These are phyloP conservation scores for Ictalurus furcatus DNA, from an alignment of 2,113 vertebrate species.

Conservation along the genomic window DNA sequence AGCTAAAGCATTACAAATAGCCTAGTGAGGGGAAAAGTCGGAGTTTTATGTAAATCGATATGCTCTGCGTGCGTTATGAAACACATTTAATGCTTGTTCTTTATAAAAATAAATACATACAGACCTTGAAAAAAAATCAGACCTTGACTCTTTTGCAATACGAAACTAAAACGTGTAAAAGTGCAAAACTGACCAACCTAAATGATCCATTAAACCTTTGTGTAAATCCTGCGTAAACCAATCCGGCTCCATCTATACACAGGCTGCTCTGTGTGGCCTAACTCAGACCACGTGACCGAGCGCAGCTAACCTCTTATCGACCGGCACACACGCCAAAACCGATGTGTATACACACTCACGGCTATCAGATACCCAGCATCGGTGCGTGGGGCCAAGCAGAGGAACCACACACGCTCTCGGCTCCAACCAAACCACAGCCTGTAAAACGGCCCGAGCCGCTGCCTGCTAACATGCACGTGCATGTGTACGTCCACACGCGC, in stretches of 20 bases:
- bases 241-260: constrained; percentile 11
- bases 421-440: constrained; percentile 24
- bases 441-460: not conserved
- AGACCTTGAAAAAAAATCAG: no score
- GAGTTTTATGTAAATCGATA: not conserved
- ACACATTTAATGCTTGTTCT: not conserved
- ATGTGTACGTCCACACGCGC: not conserved
- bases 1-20: not conserved
- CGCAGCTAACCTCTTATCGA: constrained; percentile 35
- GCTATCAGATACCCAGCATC: constrained; percentile 66
- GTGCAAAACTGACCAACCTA: not conserved
- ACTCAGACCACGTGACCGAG: constrained; percentile 49
- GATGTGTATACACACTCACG: constrained; percentile 58
- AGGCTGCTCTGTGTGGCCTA: constrained; percentile 16
- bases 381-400: constrained; percentile 59
- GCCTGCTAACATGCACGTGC: not conserved
- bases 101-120: not conserved
- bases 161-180: not conserved
- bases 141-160: not conserved
- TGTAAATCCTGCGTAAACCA: constrained; percentile 35
- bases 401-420: constrained; percentile 51
- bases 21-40: not conserved
- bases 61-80: not conserved
- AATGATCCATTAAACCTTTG: constrained; percentile 33
- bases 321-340: constrained; percentile 46